A percentile compares a stretch with the other conserved stretches of the same genome.
phyloP scores from a whole-genome alignment of 2,888 invertebrate species.

The Patella pellucida region DNA sequence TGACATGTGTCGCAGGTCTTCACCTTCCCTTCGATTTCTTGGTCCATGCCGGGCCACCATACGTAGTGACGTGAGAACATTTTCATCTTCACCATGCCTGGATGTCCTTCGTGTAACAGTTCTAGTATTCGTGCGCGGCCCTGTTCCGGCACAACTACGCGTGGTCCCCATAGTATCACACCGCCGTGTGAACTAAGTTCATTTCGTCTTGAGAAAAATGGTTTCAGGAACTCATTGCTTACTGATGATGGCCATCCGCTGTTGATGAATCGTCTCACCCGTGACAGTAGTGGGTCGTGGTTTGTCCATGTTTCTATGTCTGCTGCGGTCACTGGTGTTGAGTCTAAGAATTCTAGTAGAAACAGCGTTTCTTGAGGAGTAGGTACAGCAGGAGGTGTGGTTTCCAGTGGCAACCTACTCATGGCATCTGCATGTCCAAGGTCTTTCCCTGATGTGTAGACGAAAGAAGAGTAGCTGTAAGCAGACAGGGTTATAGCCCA shows the following conservation, averaged over 20 bases:
- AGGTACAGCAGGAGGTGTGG: background rate
- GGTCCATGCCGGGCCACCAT: slow-evolving; percentile 11
- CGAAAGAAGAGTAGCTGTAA: background rate
- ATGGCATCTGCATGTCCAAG: slow-evolving; percentile 8
- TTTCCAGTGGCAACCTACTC: background rate
- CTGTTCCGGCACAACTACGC: background rate
- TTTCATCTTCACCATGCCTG: slow-evolving; percentile 9
- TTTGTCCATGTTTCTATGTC: background rate
- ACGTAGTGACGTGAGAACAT: slow-evolving; percentile 6
- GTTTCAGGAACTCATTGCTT: background rate
- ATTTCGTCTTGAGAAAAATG: no score
- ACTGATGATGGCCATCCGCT: background rate
- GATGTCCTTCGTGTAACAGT: slow-evolving; percentile 10
- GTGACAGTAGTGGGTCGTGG: background rate
- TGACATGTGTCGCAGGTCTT: no score
- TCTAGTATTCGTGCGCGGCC: background rate
- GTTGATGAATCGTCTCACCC: background rate
- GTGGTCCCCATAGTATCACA: background rate
- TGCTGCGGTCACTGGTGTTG: background rate
- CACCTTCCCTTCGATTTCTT: background rate
- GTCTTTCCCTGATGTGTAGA: background rate
- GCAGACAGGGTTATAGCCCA: background rate
- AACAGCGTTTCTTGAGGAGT: background rate
- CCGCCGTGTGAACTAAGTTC: background rate
- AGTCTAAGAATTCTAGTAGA: background rate